These are phyloP conservation scores for Folsomia candida DNA, from an alignment of 2,888 invertebrate species.

Conservation along the genomic window DNA sequence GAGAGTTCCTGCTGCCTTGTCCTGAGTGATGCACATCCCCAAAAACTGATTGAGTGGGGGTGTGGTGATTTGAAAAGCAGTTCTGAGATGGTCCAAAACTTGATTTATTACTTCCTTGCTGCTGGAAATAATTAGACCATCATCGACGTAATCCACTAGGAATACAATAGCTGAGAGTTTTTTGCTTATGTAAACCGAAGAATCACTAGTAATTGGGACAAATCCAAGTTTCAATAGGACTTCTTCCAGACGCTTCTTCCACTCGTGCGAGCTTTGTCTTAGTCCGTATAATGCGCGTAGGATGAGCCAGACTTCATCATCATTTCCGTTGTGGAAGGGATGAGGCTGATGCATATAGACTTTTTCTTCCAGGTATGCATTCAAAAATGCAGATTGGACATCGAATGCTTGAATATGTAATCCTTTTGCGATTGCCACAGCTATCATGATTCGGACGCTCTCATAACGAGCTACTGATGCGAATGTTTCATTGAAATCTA, in stretches of 20 bases:
- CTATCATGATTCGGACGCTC: conserved; percentile 10
- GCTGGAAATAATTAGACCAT: conserved; percentile 24
- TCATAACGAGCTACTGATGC: conserved; percentile 25
- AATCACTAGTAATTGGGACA: conserved; percentile 22
- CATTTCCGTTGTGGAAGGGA: neutral
- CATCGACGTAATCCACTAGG: conserved; percentile 46
- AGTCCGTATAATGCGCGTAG: conserved; percentile 45
- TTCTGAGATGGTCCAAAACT: neutral
- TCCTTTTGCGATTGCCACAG: conserved; percentile 13
- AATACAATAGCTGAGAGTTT: neutral
- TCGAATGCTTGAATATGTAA: conserved; percentile 19
- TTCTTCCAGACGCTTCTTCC: conserved; percentile 34
- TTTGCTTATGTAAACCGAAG: conserved; percentile 26
- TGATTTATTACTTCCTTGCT: neutral
- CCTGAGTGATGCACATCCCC: conserved; percentile 18
- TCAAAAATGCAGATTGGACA: conserved; percentile 23
- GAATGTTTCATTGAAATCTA: conserved; percentile 29
- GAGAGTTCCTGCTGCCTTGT: conserved; percentile 12
- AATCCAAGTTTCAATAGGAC: conserved; percentile 22
- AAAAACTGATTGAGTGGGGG: conserved; percentile 19
- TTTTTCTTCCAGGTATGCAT: conserved; percentile 20
- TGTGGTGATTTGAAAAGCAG: conserved; percentile 16
- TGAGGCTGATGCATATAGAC: conserved; percentile 22
- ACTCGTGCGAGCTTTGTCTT: conserved; percentile 46
- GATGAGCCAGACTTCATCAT: conserved; percentile 23